These are phyloP conservation scores for Hoplodrina blanda DNA, from an alignment of 2,888 invertebrate genomes.

Conservation along the genomic window DNA sequence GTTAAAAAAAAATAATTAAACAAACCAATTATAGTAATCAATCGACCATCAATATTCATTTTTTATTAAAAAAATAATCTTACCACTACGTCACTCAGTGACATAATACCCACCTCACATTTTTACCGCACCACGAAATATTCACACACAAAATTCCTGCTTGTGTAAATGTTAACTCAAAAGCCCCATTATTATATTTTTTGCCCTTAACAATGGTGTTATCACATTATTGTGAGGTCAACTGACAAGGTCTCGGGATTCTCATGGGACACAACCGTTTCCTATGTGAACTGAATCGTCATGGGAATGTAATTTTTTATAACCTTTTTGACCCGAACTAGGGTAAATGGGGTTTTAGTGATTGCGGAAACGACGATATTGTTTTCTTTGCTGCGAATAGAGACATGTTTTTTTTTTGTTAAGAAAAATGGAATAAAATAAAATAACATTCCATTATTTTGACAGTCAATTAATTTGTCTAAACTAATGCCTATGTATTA, in stretches of 20 bases:
- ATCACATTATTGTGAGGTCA: slow-evolving; percentile 64
- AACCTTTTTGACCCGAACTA: slow-evolving; percentile 28
- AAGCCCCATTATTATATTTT: slow-evolving; percentile 39
- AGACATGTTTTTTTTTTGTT: not conserved
- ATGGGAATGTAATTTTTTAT: slow-evolving; percentile 63
- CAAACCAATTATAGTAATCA: too few relatives aligned
- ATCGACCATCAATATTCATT: too few relatives aligned
- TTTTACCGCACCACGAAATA: slow-evolving; percentile 21
- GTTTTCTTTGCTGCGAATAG: not conserved
- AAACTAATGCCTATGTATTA: too few relatives aligned
- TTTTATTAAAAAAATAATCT: too few relatives aligned
- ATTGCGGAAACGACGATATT: not conserved
- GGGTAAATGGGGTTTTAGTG: slow-evolving; percentile 4
- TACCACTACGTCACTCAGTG: too few relatives aligned
- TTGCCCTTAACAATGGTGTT: slow-evolving; percentile 43
- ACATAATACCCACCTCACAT: not conserved
- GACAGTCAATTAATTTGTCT: too few relatives aligned
- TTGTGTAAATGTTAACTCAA: slow-evolving; percentile 44
- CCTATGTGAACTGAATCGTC: slow-evolving; percentile 64
- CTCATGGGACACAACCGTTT: slow-evolving; percentile 62
- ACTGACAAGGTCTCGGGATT: slow-evolving; percentile 63
- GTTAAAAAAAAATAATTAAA: too few relatives aligned
- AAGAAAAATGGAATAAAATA: too few relatives aligned
- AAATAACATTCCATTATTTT: too few relatives aligned
- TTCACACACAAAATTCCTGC: slow-evolving; percentile 27